Evolutionary conservation across 1,140 invertebrate genomes (phyloP), one percentile per base, ranked within the genome.

Genomic region (Kradibia gibbosae): DNA sequence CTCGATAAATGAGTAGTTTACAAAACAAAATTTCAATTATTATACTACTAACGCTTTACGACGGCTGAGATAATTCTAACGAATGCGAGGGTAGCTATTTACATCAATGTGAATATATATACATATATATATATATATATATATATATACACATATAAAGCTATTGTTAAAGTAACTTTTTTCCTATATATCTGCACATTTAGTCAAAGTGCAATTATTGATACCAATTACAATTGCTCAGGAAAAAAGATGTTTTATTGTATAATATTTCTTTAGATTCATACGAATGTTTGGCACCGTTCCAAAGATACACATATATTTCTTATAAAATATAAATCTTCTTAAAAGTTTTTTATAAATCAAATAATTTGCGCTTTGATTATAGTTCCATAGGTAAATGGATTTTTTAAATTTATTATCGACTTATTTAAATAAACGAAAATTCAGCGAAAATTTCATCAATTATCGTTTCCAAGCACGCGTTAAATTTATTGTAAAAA

Each of bases 321-420:
- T 67, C 28, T 50, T 50, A 73, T 22, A 55, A 3, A 76, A 25
- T 76, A 39, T 25, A 60, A n/a, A 62, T 39, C n/a, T n/a, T n/a
- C n/a, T n/a, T 5, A 60, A 39, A 65, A 80, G 67, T 65, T 48
- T 10, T 7, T 75, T n/a, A 53, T 42, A 22, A 55, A 25, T n/a
- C n/a, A n/a, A n/a, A n/a, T n/a, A n/a, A n/a, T n/a, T 82, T 81
- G 73, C n/a, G 65, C 65, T 81, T 77, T 28, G 73, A 81, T 53
- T 77, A 39, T 48, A 70, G 39, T 73, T 22, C 10, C 15, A n/a
- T 76, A 80, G 70, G 39, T 15, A 39, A 74, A 80, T 55, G 55
- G 22, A 62, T 81, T 67, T 17, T 80, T 74, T 70, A 55, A n/a
- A 76, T 81, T 76, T 8, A 4, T 81, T 60, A 57, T 72, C 8